Evolutionary conservation across 2,797 vertebrate genomes (phyloP).

Genomic region (Moxostoma hubbsi): DNA sequence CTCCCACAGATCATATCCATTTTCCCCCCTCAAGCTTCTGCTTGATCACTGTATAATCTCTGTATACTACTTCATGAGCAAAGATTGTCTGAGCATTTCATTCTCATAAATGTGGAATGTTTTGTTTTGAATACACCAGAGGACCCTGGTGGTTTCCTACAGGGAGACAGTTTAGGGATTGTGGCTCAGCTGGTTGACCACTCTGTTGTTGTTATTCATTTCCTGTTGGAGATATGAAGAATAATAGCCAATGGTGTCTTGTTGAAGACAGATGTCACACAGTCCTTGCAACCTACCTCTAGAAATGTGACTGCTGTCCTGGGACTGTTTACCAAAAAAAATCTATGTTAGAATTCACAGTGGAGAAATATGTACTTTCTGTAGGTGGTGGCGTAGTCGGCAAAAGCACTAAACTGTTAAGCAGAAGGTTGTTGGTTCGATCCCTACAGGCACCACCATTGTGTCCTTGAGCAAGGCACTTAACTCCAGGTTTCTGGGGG

Average conservation of each 20-base stretch:
- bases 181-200: conserved; percentile 2
- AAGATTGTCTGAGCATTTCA: not conserved
- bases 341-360: not conserved
- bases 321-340: not conserved
- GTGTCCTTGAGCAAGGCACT: too few species aligned
- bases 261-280: not conserved
- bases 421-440: too few species aligned
- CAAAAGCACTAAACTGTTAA: too few species aligned
- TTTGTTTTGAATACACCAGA: conserved; percentile 17
- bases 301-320: conserved; percentile 3
- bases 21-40: not conserved
- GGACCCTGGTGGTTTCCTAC: not conserved
- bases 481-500: too few species aligned
- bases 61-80: not conserved
- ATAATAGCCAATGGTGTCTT: conserved; percentile 27
- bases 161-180: not conserved
- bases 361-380: not conserved
- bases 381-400: too few species aligned
- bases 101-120: not conserved
- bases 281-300: conserved; percentile 4
- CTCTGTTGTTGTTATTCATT: conserved; percentile 30
- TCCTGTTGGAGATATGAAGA: conserved; percentile 21
- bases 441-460: too few species aligned
- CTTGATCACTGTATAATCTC: too few species aligned
- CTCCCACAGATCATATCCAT: conserved; percentile 1